Percentiles rank a stretch among this genome's conserved stretches.
These are phyloP conservation scores for Heliconius erato DNA, from an alignment of 2,888 invertebrate genomes.

Conservation along the genomic window DNA sequence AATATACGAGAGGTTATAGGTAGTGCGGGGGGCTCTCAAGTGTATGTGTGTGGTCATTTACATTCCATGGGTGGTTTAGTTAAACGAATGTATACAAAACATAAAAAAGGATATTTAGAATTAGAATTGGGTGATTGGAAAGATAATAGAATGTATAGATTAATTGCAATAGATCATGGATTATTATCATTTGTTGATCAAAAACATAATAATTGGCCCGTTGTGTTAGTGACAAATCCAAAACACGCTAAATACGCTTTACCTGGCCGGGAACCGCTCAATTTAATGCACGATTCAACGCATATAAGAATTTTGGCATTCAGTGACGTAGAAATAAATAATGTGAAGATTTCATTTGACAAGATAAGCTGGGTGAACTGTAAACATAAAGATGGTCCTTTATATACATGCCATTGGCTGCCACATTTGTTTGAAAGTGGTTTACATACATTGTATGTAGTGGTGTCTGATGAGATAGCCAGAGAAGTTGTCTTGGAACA, in stretches of 20 bases:
- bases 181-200: slow-evolving; percentile 94
- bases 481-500: slow-evolving; percentile 87
- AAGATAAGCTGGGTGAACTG: slow-evolving; percentile 88
- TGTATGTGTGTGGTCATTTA: slow-evolving; percentile 95
- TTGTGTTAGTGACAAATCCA: slow-evolving; percentile 95
- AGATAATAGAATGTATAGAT: slow-evolving; percentile 93
- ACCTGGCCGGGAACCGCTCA: slow-evolving; percentile 90
- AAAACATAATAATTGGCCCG: slow-evolving; percentile 91
- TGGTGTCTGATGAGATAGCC: slow-evolving; percentile 85
- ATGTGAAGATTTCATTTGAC: slow-evolving; percentile 89
- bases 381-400: slow-evolving; percentile 86
- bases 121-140: slow-evolving; percentile 97
- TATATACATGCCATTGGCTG: slow-evolving; percentile 91
- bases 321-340: slow-evolving; percentile 87
- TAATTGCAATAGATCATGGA: slow-evolving; percentile 95
- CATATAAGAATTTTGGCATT: slow-evolving; percentile 94
- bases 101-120: slow-evolving; percentile 93
- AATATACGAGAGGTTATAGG: slow-evolving; percentile 86
- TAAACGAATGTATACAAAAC: slow-evolving; percentile 94
- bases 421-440: slow-evolving; percentile 88
- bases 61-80: slow-evolving; percentile 93
- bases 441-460: slow-evolving; percentile 88
- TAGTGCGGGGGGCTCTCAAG: slow-evolving; percentile 87
- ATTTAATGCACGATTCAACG: slow-evolving; percentile 88
- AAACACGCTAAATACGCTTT: slow-evolving; percentile 92